These are phyloP conservation scores for Rutilus rutilus DNA, from an alignment of 2,113 vertebrate genomes.

Conservation along the genomic window DNA sequence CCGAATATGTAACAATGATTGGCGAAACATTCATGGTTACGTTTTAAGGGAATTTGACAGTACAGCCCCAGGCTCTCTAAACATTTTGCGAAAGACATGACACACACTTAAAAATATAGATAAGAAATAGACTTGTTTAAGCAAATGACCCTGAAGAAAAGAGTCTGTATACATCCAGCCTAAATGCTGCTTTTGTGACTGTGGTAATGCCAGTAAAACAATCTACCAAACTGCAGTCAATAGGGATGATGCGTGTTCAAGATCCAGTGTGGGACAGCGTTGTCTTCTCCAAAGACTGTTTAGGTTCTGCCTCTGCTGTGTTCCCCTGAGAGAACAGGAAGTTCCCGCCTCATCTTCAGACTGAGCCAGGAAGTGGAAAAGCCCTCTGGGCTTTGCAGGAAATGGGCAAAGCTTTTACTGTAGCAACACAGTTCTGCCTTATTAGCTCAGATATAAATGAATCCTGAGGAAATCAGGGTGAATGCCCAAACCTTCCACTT, in stretches of 20 bases:
- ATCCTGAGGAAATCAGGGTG: slow-evolving; percentile 11
- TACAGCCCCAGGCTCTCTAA: not conserved
- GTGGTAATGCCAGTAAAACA: not conserved
- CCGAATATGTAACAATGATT: no score
- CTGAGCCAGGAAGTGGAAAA: slow-evolving; percentile 42
- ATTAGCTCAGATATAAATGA: slow-evolving; percentile 50
- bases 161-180: not conserved
- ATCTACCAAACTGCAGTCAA: not conserved
- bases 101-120: not conserved
- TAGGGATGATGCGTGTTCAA: not conserved
- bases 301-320: not conserved
- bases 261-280: not conserved
- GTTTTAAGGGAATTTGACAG: not conserved
- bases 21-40: no score
- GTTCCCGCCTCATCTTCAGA: slow-evolving; percentile 30
- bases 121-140: not conserved
- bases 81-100: not conserved
- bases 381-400: slow-evolving; percentile 32
- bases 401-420: slow-evolving; percentile 46
- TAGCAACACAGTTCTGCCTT: slow-evolving; percentile 52
- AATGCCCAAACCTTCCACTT: slow-evolving; percentile 50
- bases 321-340: slow-evolving; percentile 19
- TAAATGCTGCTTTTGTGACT: not conserved
- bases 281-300: not conserved
- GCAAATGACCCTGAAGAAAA: not conserved